Conservation (phyloP, 2,888 invertebrate species). For the Tinea pellionella region DNA sequence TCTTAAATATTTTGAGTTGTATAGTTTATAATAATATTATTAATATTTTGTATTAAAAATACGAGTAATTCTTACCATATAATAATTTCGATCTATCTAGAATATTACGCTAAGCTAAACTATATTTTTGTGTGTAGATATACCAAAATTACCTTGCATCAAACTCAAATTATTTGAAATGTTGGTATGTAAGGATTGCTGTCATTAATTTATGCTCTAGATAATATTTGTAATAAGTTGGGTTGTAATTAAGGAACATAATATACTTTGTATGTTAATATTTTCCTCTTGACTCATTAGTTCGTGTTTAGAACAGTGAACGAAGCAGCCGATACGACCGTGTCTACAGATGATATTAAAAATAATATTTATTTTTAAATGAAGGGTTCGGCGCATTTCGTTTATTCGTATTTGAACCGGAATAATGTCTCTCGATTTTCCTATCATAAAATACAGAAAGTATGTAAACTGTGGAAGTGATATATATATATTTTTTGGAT, state of each 20-base stretch:
- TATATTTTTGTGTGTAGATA: too few relatives aligned
- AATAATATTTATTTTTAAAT: neutral
- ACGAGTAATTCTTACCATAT: too few relatives aligned
- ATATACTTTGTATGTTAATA: neutral
- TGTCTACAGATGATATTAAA: neutral
- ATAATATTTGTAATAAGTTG: slow-evolving; percentile 1
- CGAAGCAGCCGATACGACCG: neutral
- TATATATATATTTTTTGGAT: neutral
- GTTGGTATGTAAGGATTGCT: neutral
- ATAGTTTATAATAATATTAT: too few relatives aligned
- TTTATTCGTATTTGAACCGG: neutral
- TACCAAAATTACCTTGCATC: too few relatives aligned
- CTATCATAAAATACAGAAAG: neutral
- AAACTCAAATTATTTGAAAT: neutral
- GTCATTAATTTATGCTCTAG: neutral
- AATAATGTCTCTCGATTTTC: neutral
- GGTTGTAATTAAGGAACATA: neutral
- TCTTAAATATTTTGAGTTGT: too few relatives aligned
- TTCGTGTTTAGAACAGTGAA: neutral
- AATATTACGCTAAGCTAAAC: too few relatives aligned
- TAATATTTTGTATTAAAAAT: too few relatives aligned
- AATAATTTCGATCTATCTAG: too few relatives aligned
- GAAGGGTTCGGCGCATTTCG: neutral
- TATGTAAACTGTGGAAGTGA: neutral
- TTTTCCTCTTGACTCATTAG: slow-evolving; percentile 11